Base-by-base conservation (phyloP, 2,113 vertebrate genomes). In the Calidris pugnax region DNA sequence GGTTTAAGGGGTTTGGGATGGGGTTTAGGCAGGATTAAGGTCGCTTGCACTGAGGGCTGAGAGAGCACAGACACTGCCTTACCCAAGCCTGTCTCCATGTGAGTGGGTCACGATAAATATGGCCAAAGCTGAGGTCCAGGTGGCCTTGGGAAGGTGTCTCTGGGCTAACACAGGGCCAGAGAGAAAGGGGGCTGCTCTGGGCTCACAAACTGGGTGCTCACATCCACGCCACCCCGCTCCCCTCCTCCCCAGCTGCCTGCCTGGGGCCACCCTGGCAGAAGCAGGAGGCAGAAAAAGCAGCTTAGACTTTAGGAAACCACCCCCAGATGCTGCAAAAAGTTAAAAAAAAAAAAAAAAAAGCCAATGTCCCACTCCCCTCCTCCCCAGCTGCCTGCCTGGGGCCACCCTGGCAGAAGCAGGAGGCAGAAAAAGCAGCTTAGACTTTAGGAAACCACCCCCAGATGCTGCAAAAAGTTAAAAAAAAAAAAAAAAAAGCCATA, bases 301-400 rank as follows among this genome's bases (percentile, higher is more conserved):
- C 9, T 33, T 21, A 32, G n/a, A 0, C 43, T 64, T 8, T 8
- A n/a, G 51, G 75, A 32, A 62, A 12, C 10, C 51, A 3, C 4
- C 27, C 22, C 14, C 28, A 55, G 71, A 17, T 9, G n/a, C 41
- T 50, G 4, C 39, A 32, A 33, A 48, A 48, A 48, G 47, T 22
- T 48, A 4, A 11, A 48, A 48, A 48, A n/a, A n/a, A 21, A 47
- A 48, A 48, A 48, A 23, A 47, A 41, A 76, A 27, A 51, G n/a
- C n/a, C n/a, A n/a, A n/a, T 2, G 0, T 9, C 28, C 56, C 6
- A 5, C 9, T 18, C 23, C 41, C 6, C 32, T 24, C 43, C 43
- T 33, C 41, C 35, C 33, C 30, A 27, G 35, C 41, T 32, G 7
- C 77, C 56, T 30, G 39, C 41, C 19, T 4, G 55, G 45, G 21